Conservation (phyloP, 2,797 vertebrate species). For the Anguilla marmorata region DNA sequence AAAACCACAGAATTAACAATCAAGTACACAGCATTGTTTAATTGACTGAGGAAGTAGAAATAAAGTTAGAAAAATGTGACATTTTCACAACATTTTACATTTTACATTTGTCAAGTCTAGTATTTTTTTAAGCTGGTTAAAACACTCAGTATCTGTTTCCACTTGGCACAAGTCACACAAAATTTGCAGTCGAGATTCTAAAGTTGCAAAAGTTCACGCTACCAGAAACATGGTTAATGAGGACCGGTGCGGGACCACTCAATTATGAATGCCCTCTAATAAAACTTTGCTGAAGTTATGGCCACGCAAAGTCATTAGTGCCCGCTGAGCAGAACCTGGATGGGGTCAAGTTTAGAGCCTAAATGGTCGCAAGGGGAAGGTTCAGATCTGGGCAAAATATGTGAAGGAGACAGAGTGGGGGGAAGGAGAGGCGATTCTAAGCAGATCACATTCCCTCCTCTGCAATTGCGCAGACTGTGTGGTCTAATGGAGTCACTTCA, state of each 20-base stretch:
- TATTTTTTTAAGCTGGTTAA: too few species aligned
- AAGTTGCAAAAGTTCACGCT: background rate
- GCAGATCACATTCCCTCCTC: background rate
- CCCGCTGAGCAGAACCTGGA: background rate
- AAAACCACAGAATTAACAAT: background rate
- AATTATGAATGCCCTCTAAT: background rate
- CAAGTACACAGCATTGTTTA: background rate
- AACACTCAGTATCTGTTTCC: background rate
- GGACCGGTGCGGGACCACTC: background rate
- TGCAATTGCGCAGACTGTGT: background rate
- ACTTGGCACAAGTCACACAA: background rate
- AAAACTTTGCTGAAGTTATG: constrained; percentile 1
- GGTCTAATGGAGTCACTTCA: background rate
- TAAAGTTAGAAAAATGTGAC: too few species aligned
- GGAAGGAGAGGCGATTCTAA: background rate
- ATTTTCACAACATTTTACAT: too few species aligned
- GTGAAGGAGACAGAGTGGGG: background rate
- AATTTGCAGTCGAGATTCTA: background rate
- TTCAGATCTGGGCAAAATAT: background rate
- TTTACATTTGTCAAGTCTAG: too few species aligned
- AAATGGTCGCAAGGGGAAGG: background rate
- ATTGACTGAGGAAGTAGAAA: background rate
- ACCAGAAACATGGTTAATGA: background rate
- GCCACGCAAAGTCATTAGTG: background rate
- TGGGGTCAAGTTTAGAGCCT: background rate